Evolutionary conservation across 2,113 vertebrate species (phyloP), one percentile per base, ranked within the genome.

Genomic region (Etheostoma spectabile): DNA sequence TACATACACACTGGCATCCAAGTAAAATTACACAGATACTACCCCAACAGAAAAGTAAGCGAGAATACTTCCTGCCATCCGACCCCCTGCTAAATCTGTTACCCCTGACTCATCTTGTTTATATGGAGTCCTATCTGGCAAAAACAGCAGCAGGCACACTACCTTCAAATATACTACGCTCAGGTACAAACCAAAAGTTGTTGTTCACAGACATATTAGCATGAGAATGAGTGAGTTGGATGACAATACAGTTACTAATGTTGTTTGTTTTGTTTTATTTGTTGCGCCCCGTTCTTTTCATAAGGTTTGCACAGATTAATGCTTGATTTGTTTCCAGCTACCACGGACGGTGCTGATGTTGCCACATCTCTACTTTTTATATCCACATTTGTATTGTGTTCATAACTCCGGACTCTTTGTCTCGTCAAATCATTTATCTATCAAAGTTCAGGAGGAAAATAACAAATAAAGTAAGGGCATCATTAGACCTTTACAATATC

Each of bases 1-100:
- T 62, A 55, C 65, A 74, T 55, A 80, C 77, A 72, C 80, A 78
- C 49, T 55, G 56, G 74, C 72, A 14, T 81, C 66, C 10, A 78
- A 85, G 81, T 77, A 38, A 85, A 81, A 74, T 79, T 38, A 69
- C 76, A 82, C 52, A 77, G 71, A 85, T 15, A 69, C 62, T 42
- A 82, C 79, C 82, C 68, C 79, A 62, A 72, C 68, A 78, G 64
- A 74, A 85, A 83, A 35, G 77, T 48, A 82, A 74, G 71, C n/a
- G 18, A 71, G 60, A n/a, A 24, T 38, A 61, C 85, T 30, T 82
- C 38, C 83, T 84, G 65, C 79, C 68, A 49, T 66, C 61, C 45
- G 61, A 89, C 88, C 91, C 84, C 90, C 90, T 77, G 90, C 88
- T 89, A 92, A 90, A 90, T 90, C 88, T 77, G 91, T 91, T 90